These are phyloP conservation scores for Pseudorhombus dupliciocellatus DNA, from an alignment of 2,113 vertebrate species.

Conservation along the genomic window DNA sequence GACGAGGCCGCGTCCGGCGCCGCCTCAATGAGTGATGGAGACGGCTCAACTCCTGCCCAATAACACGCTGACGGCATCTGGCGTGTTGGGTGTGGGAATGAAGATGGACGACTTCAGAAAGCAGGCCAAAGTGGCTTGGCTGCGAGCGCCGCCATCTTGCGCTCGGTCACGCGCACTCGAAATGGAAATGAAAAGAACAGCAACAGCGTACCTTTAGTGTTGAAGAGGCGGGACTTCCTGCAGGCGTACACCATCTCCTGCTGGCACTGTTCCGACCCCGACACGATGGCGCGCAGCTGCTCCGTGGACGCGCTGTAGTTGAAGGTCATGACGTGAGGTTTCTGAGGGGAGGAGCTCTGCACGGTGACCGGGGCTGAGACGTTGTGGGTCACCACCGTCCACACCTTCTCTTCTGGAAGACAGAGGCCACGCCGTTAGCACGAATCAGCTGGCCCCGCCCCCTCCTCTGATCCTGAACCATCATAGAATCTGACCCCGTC, in stretches of 20 bases:
- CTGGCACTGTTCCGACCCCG: conserved; percentile 89
- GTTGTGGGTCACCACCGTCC: conserved; percentile 91
- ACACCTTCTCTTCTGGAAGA: conserved; percentile 89
- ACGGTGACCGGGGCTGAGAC: conserved; percentile 83
- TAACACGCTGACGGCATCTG: not conserved
- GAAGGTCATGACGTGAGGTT: conserved; percentile 84
- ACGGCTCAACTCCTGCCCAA: not conserved
- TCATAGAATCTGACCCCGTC: too few species aligned
- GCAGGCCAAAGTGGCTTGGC: not conserved
- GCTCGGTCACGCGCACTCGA: too few species aligned
- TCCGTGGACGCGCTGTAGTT: conserved; percentile 87
- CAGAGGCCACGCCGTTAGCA: not conserved
- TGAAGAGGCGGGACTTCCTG: conserved; percentile 90
- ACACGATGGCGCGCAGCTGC: conserved; percentile 88
- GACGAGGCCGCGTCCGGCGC: not conserved
- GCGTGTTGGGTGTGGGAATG: not conserved
- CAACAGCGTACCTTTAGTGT: conserved; percentile 85
- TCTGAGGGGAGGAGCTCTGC: conserved; percentile 74
- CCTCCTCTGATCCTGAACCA: too few species aligned
- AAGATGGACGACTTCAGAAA: not conserved
- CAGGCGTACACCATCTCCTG: conserved; percentile 93
- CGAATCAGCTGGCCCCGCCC: too few species aligned
- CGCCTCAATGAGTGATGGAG: not conserved
- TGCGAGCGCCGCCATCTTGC: not conserved
- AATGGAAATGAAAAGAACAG: too few species aligned